phyloP scores from a whole-genome alignment of 2,797 vertebrate species.

The Spea hammondii region DNA sequence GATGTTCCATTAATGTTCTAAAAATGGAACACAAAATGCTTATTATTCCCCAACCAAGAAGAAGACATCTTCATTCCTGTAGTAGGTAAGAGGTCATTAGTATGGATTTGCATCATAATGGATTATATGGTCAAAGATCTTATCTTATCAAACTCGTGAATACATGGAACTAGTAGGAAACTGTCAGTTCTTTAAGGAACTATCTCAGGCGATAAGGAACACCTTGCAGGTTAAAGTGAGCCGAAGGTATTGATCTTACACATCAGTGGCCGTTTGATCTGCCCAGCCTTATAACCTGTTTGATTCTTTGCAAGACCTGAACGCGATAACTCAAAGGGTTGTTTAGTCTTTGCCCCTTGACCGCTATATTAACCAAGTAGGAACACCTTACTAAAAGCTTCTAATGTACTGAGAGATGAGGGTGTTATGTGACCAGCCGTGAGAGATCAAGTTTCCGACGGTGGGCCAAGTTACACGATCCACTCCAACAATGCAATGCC shows the following conservation, averaged over 20 bases:
- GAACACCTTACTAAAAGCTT: slow-evolving; percentile 72
- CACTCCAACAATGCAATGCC: neutral
- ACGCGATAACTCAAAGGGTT: slow-evolving; percentile 80
- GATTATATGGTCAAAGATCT: neutral
- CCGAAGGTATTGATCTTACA: neutral
- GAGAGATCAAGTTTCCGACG: slow-evolving; percentile 71
- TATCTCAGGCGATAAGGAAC: slow-evolving; percentile 1
- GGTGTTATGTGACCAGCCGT: slow-evolving; percentile 62
- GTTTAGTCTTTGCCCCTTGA: slow-evolving; percentile 76
- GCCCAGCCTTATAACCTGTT: slow-evolving; percentile 46
- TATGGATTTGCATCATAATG: neutral
- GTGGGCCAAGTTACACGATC: slow-evolving; percentile 70
- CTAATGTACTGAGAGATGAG: slow-evolving; percentile 64
- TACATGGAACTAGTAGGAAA: neutral
- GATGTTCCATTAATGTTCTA: slow-evolving; percentile 43
- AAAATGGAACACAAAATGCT: neutral
- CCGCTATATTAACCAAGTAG: slow-evolving; percentile 88
- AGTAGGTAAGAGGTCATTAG: too few relatives aligned
- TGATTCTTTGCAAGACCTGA: slow-evolving; percentile 72
- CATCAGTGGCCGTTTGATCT: slow-evolving; percentile 74
- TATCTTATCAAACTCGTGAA: neutral
- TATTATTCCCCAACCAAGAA: too few relatives aligned
- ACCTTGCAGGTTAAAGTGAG: slow-evolving; percentile 7
- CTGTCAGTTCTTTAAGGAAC: neutral
- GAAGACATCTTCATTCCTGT: too few relatives aligned